Evolutionary conservation across 2,888 invertebrate genomes (phyloP).

Genomic region (Cephalotes varians): DNA sequence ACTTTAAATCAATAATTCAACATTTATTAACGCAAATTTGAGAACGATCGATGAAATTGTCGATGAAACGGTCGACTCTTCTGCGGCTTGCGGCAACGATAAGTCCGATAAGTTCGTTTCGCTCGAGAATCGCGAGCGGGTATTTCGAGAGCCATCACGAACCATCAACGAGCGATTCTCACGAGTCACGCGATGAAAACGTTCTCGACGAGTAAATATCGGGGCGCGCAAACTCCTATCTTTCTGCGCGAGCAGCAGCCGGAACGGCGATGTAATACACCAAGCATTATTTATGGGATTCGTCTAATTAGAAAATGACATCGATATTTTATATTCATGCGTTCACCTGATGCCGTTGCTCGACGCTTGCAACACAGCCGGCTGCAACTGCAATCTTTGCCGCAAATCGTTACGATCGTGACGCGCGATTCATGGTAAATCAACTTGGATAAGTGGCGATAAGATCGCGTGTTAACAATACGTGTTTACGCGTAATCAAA

Average conservation of each 20-base stretch:
- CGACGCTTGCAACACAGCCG: not conserved
- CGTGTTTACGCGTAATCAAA: conserved; percentile 40
- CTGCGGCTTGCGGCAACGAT: not conserved
- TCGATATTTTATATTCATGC: conserved; percentile 57
- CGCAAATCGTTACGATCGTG: conserved; percentile 38
- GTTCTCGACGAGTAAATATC: not conserved
- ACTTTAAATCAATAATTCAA: not conserved
- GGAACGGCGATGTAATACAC: not conserved
- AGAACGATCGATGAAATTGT: conserved; percentile 7
- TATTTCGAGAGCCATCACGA: conserved; percentile 17
- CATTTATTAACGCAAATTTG: not conserved
- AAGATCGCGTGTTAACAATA: conserved; percentile 37
- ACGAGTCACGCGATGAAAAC: not conserved
- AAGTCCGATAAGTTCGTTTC: not conserved
- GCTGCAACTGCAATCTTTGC: conserved; percentile 31
- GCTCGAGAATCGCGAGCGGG: not conserved
- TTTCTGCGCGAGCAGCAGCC: not conserved
- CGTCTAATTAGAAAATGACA: conserved; percentile 61
- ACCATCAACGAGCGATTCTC: conserved; percentile 7
- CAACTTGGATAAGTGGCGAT: conserved; percentile 30
- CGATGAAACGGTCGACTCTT: not conserved
- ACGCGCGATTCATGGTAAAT: conserved; percentile 35
- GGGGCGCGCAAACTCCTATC: not conserved
- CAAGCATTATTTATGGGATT: conserved; percentile 50
- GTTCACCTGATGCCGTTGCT: conserved; percentile 19